phyloP scores from a whole-genome alignment of 2,113 vertebrate genomes.

The Anolis carolinensis region DNA sequence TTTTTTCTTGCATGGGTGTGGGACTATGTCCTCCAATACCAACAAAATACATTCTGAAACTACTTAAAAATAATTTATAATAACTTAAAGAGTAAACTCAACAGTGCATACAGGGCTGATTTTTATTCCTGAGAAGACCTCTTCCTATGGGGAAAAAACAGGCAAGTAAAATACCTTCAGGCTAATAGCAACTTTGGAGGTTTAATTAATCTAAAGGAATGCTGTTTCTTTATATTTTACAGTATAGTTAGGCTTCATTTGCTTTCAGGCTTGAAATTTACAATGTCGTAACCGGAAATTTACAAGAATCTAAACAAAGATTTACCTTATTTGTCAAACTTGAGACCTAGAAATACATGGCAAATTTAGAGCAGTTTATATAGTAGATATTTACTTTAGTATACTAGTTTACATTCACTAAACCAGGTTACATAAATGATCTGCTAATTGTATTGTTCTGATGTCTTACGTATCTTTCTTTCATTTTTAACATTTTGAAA shows the following conservation, averaged over 20 bases:
- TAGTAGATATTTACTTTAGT: neutral
- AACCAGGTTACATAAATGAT: neutral
- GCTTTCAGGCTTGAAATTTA: neutral
- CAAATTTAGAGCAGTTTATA: neutral
- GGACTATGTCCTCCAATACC: too few relatives aligned
- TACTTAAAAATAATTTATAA: too few relatives aligned
- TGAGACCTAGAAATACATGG: neutral
- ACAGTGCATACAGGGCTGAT: neutral
- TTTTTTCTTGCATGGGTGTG: too few relatives aligned
- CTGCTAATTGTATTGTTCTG: neutral
- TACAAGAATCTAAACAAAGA: neutral
- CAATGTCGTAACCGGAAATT: neutral
- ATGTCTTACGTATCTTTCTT: neutral
- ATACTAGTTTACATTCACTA: neutral
- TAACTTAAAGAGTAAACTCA: too few relatives aligned
- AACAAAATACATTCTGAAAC: too few relatives aligned
- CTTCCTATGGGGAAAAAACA: neutral
- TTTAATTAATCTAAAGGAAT: neutral
- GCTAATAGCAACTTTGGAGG: neutral
- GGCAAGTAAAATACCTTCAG: neutral
- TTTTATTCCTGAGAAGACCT: neutral
- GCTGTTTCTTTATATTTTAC: neutral
- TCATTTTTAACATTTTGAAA: slow-evolving; percentile 18
- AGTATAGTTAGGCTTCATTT: neutral
- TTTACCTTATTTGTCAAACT: neutral